Evolutionary conservation across 2,113 vertebrate genomes (phyloP).

Genomic region (Pteruthius melanotis): DNA sequence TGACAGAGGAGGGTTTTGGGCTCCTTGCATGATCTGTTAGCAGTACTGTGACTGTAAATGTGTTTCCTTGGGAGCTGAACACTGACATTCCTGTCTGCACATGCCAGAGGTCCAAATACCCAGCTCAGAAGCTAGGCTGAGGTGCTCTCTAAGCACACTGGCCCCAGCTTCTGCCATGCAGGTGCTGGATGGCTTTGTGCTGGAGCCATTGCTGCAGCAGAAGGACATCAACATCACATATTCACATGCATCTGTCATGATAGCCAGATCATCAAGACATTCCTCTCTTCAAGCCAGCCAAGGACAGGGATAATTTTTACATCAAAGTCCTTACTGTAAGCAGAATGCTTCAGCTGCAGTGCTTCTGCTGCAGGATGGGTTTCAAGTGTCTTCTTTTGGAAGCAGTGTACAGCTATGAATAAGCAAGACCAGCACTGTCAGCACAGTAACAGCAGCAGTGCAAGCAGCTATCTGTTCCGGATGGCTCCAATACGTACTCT

Average conservation of each 20-base stretch:
- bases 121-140: background rate
- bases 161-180: background rate
- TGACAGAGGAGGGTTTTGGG: background rate
- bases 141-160: too few relatives aligned
- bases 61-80: background rate
- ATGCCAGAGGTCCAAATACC: background rate
- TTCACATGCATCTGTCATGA: background rate
- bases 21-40: background rate
- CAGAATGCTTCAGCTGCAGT: background rate
- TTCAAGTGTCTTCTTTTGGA: background rate
- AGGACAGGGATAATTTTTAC: background rate
- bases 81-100: background rate
- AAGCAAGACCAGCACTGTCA: background rate
- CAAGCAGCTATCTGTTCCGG: background rate
- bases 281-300: background rate
- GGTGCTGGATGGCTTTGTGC: background rate
- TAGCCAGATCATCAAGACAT: background rate
- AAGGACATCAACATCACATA: background rate
- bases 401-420: background rate
- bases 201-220: background rate
- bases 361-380: background rate
- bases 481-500: background rate
- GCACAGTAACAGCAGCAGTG: background rate
- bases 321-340: background rate
- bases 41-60: background rate